A percentile compares a stretch with the other conserved stretches of the same genome.
Conservation (phyloP, 1,140 invertebrate species). For the Hormaphis cornu region DNA sequence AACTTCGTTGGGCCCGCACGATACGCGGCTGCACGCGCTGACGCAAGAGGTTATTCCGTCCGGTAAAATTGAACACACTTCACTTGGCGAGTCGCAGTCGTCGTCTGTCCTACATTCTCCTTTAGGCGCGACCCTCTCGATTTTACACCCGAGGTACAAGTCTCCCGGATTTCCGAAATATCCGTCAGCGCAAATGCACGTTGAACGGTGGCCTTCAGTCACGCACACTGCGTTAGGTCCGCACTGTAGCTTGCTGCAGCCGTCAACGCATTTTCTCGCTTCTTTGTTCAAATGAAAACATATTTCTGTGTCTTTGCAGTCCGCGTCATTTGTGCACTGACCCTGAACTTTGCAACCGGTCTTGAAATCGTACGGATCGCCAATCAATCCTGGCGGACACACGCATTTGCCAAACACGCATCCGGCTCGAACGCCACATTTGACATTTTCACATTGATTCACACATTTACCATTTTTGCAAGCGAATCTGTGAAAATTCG, state of each 20-base stretch:
- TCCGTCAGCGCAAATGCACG: slow-evolving; percentile 56
- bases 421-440: slow-evolving; percentile 84
- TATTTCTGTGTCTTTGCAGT: slow-evolving; percentile 71
- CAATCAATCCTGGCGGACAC: slow-evolving; percentile 78
- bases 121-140: slow-evolving; percentile 70
- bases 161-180: slow-evolving; percentile 58
- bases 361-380: slow-evolving; percentile 57
- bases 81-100: slow-evolving; percentile 57
- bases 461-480: slow-evolving; percentile 62
- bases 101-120: slow-evolving; percentile 56
- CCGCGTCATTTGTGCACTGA: slow-evolving; percentile 66
- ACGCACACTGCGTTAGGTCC: slow-evolving; percentile 70
- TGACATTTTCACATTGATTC: slow-evolving; percentile 59
- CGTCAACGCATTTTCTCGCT: slow-evolving; percentile 68
- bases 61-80: slow-evolving; percentile 48
- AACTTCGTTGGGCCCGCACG: slow-evolving; percentile 69
- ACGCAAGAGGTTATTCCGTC: slow-evolving; percentile 58
- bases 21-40: slow-evolving; percentile 65
- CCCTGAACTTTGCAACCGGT: slow-evolving; percentile 60
- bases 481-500: slow-evolving; percentile 45
- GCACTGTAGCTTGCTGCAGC: slow-evolving; percentile 69
- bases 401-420: slow-evolving; percentile 81
- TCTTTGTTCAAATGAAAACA: slow-evolving; percentile 72
- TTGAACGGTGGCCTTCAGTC: slow-evolving; percentile 47
- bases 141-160: slow-evolving; percentile 59